Percentiles rank a stretch among this genome's conserved stretches.
Conservation (phyloP, 92 coral and sea anemone species). For the Palythoa caribaeorum region DNA sequence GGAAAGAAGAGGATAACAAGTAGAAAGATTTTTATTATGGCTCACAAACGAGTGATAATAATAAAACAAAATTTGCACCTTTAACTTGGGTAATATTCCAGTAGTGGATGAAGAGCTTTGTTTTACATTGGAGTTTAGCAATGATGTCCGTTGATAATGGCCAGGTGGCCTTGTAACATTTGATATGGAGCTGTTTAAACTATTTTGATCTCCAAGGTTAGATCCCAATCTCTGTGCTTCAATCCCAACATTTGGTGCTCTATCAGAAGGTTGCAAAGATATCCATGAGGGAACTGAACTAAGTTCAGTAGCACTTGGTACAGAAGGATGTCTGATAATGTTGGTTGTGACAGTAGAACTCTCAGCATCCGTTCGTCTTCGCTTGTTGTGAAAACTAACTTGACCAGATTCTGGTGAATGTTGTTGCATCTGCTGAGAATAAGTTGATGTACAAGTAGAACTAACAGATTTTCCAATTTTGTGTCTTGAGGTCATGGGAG, state of each 20-base stretch:
- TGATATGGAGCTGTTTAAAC: neutral
- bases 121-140: neutral
- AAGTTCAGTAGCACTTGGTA: neutral
- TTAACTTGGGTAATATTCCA: neutral
- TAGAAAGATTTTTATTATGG: too few species aligned
- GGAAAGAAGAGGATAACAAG: too few species aligned
- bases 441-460: conserved; percentile 22
- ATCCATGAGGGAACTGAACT: conserved; percentile 1
- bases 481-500: conserved; percentile 3
- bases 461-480: neutral
- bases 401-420: neutral
- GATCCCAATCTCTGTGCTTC: neutral
- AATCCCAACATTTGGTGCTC: neutral
- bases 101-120: neutral
- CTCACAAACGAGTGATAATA: too few species aligned
- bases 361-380: neutral
- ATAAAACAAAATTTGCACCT: neutral
- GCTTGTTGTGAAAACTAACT: conserved; percentile 5
- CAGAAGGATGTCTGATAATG: neutral
- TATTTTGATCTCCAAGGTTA: neutral
- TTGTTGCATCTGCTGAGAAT: conserved; percentile 9
- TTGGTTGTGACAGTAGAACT: neutral
- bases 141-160: neutral
- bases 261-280: neutral
- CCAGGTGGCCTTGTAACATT: neutral